These are phyloP conservation scores for Lucifuga dentata DNA, from an alignment of 2,113 vertebrate genomes.

Conservation along the genomic window DNA sequence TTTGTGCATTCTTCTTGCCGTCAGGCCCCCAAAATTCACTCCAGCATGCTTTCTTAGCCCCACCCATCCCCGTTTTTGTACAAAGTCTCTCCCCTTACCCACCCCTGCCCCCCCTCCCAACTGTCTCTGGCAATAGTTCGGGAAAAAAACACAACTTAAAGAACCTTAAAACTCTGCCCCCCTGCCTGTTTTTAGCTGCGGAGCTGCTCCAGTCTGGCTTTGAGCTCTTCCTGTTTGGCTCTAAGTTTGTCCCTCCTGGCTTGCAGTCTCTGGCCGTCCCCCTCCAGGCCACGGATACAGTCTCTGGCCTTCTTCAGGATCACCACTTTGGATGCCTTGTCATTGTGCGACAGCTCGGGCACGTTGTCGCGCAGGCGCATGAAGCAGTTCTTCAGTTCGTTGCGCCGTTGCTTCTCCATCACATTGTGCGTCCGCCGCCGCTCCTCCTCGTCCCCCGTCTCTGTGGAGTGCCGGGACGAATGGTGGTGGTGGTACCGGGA, in stretches of 20 bases:
- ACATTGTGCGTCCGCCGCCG: constrained; percentile 84
- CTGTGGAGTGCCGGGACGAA: constrained; percentile 46
- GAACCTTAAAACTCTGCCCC: neutral
- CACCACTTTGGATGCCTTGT: constrained; percentile 86
- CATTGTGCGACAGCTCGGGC: constrained; percentile 83
- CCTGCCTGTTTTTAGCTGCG: constrained; percentile 54
- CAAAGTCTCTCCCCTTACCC: constrained; percentile 27
- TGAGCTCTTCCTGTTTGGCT: constrained; percentile 75
- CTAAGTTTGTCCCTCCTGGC: constrained; percentile 63
- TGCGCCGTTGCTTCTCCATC: constrained; percentile 85
- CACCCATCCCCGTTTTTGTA: constrained; percentile 31
- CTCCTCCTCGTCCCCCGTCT: constrained; percentile 83
- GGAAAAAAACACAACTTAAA: too few species aligned
- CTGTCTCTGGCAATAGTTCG: too few species aligned
- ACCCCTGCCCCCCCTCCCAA: neutral
- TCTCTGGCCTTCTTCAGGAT: constrained; percentile 85
- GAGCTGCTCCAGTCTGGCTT: constrained; percentile 68
- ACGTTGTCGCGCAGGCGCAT: constrained; percentile 81
- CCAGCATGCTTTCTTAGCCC: too few species aligned
- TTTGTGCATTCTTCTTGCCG: constrained; percentile 42
- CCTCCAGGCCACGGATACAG: constrained; percentile 80
- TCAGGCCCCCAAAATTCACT: neutral
- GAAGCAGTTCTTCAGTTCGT: constrained; percentile 86
- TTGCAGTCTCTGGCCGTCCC: constrained; percentile 63
- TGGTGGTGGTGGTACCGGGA: constrained; percentile 25